Evolutionary conservation across 2,113 vertebrate genomes (phyloP).

Genomic region (Gambusia holbrooki): DNA sequence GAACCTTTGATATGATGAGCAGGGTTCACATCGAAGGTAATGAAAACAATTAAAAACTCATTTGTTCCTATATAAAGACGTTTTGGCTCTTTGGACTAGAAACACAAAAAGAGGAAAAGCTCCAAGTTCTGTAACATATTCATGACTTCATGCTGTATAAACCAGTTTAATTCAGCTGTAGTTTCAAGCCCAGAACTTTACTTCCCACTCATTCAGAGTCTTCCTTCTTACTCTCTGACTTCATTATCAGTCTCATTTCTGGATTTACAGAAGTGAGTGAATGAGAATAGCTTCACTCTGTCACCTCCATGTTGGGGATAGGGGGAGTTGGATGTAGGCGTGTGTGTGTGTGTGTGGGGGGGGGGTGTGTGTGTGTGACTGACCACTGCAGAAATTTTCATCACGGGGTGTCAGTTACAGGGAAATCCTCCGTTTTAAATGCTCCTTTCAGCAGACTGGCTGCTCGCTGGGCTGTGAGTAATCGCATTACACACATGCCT

Average conservation of each 20-base stretch:
- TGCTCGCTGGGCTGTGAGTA: conserved; percentile 58
- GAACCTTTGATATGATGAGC: too few relatives aligned
- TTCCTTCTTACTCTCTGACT: not conserved
- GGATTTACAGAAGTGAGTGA: conserved; percentile 9
- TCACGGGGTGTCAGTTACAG: conserved; percentile 69
- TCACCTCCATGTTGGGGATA: conserved; percentile 1
- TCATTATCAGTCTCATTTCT: conserved; percentile 13
- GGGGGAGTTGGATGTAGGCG: not conserved
- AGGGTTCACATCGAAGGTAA: too few relatives aligned
- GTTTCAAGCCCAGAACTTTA: not conserved
- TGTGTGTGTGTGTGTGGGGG: conserved; percentile 1
- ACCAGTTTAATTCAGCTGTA: not conserved
- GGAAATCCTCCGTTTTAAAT: conserved; percentile 68
- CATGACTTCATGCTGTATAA: too few relatives aligned
- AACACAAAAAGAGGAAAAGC: too few relatives aligned
- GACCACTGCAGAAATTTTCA: conserved; percentile 24
- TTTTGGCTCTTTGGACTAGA: too few relatives aligned
- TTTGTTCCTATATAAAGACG: too few relatives aligned
- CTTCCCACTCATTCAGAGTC: not conserved
- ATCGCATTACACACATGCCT: conserved; percentile 71
- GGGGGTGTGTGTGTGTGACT: conserved; percentile 2
- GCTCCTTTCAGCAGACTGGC: conserved; percentile 64
- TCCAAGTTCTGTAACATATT: too few relatives aligned
- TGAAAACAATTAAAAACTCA: too few relatives aligned
- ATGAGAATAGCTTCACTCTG: not conserved